Conservation (phyloP, 2,888 invertebrate species). For the Adelognathus sp. region DNA sequence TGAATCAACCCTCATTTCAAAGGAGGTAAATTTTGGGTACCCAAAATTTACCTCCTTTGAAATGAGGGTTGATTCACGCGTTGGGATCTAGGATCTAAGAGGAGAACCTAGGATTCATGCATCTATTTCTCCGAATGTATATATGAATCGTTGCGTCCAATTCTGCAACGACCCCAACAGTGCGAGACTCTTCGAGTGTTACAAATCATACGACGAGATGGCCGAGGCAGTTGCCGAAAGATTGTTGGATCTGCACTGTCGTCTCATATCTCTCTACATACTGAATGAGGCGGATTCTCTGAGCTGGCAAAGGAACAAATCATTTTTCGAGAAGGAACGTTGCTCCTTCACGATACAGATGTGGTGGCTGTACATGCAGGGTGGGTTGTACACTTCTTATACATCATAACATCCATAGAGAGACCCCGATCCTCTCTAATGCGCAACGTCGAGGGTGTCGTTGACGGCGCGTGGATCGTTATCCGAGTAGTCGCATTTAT, state of each 20-base stretch:
- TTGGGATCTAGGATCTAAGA: too few species aligned
- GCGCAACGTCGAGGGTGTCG: neutral
- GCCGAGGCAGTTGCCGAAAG: conserved; percentile 92
- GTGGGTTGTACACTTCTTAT: conserved; percentile 76
- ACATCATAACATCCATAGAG: too few species aligned
- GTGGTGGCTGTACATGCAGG: conserved; percentile 95
- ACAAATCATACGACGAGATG: conserved; percentile 91
- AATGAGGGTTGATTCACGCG: too few species aligned
- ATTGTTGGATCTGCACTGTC: conserved; percentile 90
- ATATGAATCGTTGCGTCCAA: neutral
- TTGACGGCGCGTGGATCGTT: neutral
- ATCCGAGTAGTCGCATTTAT: neutral
- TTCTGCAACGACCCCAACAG: conserved; percentile 53
- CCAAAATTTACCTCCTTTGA: too few species aligned
- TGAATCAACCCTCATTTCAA: too few species aligned
- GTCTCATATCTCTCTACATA: conserved; percentile 90
- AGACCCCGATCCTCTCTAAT: neutral
- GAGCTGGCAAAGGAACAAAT: conserved; percentile 86
- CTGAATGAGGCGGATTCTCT: conserved; percentile 91
- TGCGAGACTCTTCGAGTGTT: conserved; percentile 82
- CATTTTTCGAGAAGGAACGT: conserved; percentile 88
- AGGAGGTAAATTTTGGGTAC: too few species aligned
- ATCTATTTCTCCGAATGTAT: neutral
- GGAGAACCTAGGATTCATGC: neutral
- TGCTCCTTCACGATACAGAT: conserved; percentile 93